Base-by-base conservation (phyloP, 2,888 invertebrate genomes). In the Epinotia demarniana region DNA sequence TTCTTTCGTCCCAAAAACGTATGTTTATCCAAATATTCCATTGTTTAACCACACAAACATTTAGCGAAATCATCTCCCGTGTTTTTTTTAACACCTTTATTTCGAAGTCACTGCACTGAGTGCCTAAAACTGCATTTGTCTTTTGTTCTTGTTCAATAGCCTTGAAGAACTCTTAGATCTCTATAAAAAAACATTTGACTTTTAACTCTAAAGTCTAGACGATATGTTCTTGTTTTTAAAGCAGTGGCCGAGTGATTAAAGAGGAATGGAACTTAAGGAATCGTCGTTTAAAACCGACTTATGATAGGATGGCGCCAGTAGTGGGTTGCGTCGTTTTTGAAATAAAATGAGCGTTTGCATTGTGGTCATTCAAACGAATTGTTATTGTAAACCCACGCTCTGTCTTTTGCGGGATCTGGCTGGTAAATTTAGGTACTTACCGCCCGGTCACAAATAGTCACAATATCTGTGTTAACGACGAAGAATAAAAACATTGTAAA, bases 21-120 rank as follows among this genome's bases (percentile, higher is more conserved):
- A 71, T 61, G 19, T 53, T 61, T 33, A 61, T 12, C 62, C 53
- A 68, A 73, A 68, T 53, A 55, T 67, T 73, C 61, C 33, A 60
- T 72, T 72, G 43, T 55, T 72, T 33, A 72, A 43, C 60, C 27
- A 57, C 72, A 64, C 39, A 18, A 57, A n/a, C n/a, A 39, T 39
- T 58, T 46, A n/a, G 72, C 72, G 13, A 19, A 55, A 64, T 72
- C 72, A 72, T 39, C 33, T 18, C 23, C n/a, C 43, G 12, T 39
- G 18, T 18, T 61, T 72, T 72, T n/a, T 55, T 43, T 57, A 72
- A 72, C 70, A 49, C 70, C 71, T 64, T 72, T 72, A 64, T 23
- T 39, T 43, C n/a, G 23, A 43, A 63, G 71, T 12, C 46, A 46
- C 46, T 57, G 72, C 57, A 63, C 72, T n/a, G 23, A 43, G 46